Conservation (phyloP, 2,888 invertebrate genomes). For the Tipula unca region DNA sequence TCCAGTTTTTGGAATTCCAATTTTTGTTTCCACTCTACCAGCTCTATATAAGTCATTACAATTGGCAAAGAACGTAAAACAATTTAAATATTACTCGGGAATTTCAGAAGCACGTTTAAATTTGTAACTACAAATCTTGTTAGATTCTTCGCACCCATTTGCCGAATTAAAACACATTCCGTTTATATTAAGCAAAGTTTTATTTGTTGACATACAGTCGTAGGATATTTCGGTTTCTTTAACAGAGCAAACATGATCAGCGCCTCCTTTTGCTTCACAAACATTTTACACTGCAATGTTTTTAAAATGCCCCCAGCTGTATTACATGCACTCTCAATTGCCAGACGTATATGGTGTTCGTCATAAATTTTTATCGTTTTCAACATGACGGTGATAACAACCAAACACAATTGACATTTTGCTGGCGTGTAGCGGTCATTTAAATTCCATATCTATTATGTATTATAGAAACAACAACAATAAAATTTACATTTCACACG, state of each 20-base stretch:
- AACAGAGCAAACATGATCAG: not conserved
- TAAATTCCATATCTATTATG: not conserved
- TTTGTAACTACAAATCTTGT: no score
- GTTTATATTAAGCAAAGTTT: not conserved
- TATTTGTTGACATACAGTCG: not conserved
- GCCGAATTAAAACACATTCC: not conserved
- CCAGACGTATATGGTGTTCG: not conserved
- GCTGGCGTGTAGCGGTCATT: not conserved
- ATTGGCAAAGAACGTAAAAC: no score
- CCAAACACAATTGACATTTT: not conserved
- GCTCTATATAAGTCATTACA: no score
- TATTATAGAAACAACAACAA: not conserved
- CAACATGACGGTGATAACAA: not conserved
- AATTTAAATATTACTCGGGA: no score
- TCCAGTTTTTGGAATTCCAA: no score
- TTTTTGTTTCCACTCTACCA: no score
- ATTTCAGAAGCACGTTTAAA: no score
- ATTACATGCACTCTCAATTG: not conserved
- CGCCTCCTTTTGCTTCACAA: not conserved
- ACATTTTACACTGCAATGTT: not conserved
- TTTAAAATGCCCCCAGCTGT: not conserved
- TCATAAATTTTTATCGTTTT: not conserved
- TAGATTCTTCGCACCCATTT: no score
- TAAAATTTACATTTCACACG: not conserved
- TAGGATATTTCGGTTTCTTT: not conserved